These are phyloP conservation scores for Siderastrea siderea DNA, from an alignment of 92 coral and sea anemone species.

Conservation along the genomic window DNA sequence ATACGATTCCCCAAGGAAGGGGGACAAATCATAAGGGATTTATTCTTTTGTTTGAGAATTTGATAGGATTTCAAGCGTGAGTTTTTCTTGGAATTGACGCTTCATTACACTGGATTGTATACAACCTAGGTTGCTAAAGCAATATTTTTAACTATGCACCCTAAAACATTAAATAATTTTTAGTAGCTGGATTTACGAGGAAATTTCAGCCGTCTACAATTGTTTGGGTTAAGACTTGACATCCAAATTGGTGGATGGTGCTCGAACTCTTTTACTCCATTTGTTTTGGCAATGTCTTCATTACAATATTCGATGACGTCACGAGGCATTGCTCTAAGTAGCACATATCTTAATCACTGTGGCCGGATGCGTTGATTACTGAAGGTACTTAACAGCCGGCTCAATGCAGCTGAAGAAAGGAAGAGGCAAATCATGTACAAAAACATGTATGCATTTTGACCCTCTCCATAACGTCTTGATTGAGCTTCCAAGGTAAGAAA, in stretches of 20 bases:
- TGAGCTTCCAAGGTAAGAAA: conserved; percentile 8
- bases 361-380: background rate
- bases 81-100: conserved; percentile 27
- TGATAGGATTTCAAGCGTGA: conserved; percentile 8
- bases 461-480: background rate
- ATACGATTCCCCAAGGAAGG: conserved; percentile 1
- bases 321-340: background rate
- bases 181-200: background rate
- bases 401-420: background rate
- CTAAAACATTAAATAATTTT: background rate
- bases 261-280: background rate
- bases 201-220: background rate
- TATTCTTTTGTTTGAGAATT: background rate
- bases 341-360: background rate
- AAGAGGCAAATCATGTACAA: background rate
- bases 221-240: background rate
- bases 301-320: background rate
- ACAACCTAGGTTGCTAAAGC: background rate
- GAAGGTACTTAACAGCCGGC: background rate
- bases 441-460: background rate
- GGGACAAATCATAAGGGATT: too few relatives aligned
- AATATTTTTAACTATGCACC: background rate
- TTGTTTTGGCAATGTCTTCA: background rate
- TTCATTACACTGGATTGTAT: conserved; percentile 1
- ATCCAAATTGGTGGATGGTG: background rate